Evolutionary conservation across 2,113 vertebrate genomes (phyloP).

Genomic region (Vicugna pacos): DNA sequence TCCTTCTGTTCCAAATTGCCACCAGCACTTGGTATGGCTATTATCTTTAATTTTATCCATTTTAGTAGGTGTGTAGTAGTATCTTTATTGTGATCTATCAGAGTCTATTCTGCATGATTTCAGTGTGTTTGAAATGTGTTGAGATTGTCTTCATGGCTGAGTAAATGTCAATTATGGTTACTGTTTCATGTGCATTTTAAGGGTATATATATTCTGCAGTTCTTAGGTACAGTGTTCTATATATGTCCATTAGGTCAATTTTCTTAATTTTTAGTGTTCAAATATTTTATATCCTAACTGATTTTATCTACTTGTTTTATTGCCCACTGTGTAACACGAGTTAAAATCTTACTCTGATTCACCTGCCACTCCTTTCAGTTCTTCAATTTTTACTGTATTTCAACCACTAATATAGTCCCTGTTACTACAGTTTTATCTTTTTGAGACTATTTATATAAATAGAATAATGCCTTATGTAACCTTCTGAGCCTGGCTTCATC

Average conservation of each 20-base stretch:
- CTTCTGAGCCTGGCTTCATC: slow-evolving; percentile 15
- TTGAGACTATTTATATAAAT: background rate
- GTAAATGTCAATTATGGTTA: background rate
- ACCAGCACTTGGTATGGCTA: background rate
- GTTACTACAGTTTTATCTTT: slow-evolving; percentile 14
- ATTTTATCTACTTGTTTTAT: background rate
- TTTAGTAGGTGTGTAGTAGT: background rate
- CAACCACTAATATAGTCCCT: background rate
- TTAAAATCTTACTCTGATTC: slow-evolving; percentile 23
- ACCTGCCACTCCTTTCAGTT: background rate
- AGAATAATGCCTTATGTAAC: background rate
- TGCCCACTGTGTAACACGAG: background rate
- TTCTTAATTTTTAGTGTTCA: slow-evolving; percentile 13
- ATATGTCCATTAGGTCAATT: background rate
- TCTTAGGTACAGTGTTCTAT: background rate
- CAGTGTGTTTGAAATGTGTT: background rate
- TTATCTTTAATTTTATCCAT: slow-evolving; percentile 8
- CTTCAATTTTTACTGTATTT: background rate
- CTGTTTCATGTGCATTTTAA: background rate
- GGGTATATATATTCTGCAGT: background rate
- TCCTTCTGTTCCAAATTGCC: background rate
- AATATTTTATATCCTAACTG: background rate
- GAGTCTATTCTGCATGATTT: background rate
- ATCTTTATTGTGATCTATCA: background rate
- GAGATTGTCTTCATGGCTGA: background rate